Evolutionary conservation across 2,888 invertebrate species (phyloP).

Genomic region (Lordiphosa andalusiaca): DNA sequence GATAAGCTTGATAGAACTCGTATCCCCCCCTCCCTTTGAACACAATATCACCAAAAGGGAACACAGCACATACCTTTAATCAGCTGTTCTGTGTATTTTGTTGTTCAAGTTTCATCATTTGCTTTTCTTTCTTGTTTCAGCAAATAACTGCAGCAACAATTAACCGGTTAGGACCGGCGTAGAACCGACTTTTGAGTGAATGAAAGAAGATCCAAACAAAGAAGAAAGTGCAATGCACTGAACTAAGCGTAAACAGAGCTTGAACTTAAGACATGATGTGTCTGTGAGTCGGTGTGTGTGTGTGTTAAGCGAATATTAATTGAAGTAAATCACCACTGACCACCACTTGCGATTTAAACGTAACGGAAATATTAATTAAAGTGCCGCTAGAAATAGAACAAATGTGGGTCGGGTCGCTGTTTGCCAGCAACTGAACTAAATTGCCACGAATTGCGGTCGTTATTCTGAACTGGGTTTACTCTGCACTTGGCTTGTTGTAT

Average conservation of each 20-base stretch:
- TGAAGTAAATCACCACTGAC: conserved; percentile 36
- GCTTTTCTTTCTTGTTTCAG: not conserved
- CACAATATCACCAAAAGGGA: too few relatives aligned
- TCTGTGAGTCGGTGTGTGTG: not conserved
- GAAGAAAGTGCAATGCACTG: conserved; percentile 57
- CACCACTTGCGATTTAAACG: conserved; percentile 36
- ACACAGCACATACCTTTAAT: too few relatives aligned
- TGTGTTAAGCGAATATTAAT: conserved; percentile 30
- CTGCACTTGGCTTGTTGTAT: conserved; percentile 51
- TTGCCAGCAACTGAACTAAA: conserved; percentile 48
- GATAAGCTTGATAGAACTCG: too few relatives aligned
- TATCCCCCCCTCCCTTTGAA: too few relatives aligned
- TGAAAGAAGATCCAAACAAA: conserved; percentile 25
- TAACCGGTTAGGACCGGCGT: conserved; percentile 56
- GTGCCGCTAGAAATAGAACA: conserved; percentile 44
- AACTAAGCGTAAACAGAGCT: conserved; percentile 38
- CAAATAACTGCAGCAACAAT: not conserved
- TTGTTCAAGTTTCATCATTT: not conserved
- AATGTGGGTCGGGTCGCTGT: conserved; percentile 51
- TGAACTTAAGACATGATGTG: conserved; percentile 24
- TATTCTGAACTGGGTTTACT: conserved; percentile 30
- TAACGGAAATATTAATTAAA: conserved; percentile 68
- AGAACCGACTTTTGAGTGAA: conserved; percentile 28
- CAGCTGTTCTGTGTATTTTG: too few relatives aligned
- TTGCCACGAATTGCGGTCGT: conserved; percentile 15